A percentile compares a stretch with the other conserved stretches of the same genome.
phyloP scores from a whole-genome alignment of 1,140 invertebrate species.

The Drosophila sucinea region DNA sequence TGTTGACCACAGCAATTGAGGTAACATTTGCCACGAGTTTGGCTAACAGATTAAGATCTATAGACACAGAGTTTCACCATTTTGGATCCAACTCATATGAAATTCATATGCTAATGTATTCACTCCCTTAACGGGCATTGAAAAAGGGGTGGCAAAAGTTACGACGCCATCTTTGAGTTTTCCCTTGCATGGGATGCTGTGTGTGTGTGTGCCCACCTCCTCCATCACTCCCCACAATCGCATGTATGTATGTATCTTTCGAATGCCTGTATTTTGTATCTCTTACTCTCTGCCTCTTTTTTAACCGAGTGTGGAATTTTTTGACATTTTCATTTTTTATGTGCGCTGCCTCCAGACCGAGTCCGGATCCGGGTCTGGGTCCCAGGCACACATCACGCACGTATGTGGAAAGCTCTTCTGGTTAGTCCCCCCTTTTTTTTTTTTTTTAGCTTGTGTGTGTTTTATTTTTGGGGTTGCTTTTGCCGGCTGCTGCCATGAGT shows the following conservation, averaged over 20 bases:
- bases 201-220: not conserved
- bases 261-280: constrained; percentile 15
- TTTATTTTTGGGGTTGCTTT: constrained; percentile 34
- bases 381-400: constrained; percentile 21
- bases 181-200: constrained; percentile 4
- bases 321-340: constrained; percentile 66
- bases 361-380: too few relatives aligned
- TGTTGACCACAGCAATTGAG: constrained; percentile 45
- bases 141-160: constrained; percentile 2
- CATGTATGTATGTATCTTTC: constrained; percentile 5
- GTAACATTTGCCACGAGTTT: constrained; percentile 27
- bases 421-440: constrained; percentile 15
- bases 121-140: not conserved
- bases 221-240: not conserved
- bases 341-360: constrained; percentile 14
- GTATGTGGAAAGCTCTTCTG: constrained; percentile 48
- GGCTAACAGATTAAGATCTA: constrained; percentile 12
- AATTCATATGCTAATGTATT: constrained; percentile 21
- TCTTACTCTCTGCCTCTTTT: constrained; percentile 38
- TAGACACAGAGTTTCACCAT: constrained; percentile 16
- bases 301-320: constrained; percentile 57
- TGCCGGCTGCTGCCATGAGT: constrained; percentile 49
- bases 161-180: constrained; percentile 7
- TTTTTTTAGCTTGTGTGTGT: constrained; percentile 13
- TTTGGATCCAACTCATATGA: constrained; percentile 19